Percentiles rank a stretch among this genome's conserved stretches.
phyloP scores from a whole-genome alignment of 2,113 vertebrate genomes.

The Daboia siamensis region DNA sequence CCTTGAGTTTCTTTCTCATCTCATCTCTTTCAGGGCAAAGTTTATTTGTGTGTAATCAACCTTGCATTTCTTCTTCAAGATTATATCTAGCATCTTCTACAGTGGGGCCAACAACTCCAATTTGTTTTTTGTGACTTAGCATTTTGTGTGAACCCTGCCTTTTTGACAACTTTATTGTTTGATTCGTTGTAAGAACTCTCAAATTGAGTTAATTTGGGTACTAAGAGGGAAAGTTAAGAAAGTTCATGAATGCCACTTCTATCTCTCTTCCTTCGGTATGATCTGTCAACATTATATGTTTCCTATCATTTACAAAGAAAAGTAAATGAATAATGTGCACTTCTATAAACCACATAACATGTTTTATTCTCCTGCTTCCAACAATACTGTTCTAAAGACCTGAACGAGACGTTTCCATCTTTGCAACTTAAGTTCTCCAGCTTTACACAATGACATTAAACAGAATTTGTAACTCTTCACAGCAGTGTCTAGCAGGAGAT shows the following conservation, averaged over 20 bases:
- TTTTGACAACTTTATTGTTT: neutral
- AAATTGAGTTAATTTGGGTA: neutral
- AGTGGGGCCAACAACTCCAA: neutral
- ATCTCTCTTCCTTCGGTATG: neutral
- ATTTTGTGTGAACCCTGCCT: neutral
- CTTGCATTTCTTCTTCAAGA: neutral
- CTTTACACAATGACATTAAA: slow-evolving; percentile 37
- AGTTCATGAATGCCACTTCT: neutral
- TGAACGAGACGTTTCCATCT: accelerated
- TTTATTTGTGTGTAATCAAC: neutral
- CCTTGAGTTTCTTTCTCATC: neutral
- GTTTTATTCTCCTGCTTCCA: neutral
- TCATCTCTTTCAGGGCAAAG: neutral
- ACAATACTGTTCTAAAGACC: neutral
- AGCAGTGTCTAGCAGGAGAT: slow-evolving; percentile 40
- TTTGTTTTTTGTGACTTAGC: neutral
- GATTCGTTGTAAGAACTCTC: neutral
- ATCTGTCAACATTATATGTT: neutral
- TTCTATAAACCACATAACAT: neutral
- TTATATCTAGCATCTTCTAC: neutral
- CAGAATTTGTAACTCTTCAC: slow-evolving; percentile 3
- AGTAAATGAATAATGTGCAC: neutral
- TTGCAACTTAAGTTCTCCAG: slow-evolving; percentile 41
- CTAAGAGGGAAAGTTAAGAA: neutral
- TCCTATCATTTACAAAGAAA: neutral